A percentile compares a stretch with the other conserved stretches of the same genome.
These are phyloP conservation scores for Capricornis sumatraensis DNA, from an alignment of 2,113 vertebrate species.

Conservation along the genomic window DNA sequence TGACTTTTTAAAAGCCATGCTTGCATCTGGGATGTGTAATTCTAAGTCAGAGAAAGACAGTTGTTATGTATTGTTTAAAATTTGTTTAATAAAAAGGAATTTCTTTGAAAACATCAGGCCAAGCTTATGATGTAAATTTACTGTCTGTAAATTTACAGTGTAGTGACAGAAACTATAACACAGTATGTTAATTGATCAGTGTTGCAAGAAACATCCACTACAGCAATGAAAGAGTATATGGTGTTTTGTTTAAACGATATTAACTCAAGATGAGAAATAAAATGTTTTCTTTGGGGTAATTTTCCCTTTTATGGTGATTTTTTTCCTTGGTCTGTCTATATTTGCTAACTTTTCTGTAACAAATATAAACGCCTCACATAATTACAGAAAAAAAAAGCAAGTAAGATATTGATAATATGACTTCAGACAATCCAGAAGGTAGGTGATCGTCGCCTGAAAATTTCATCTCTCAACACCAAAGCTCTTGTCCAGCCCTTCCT, in stretches of 20 bases:
- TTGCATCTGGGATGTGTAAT: slow-evolving; percentile 69
- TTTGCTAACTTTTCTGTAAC: slow-evolving; percentile 19
- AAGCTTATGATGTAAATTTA: slow-evolving; percentile 65
- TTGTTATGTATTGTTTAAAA: slow-evolving; percentile 72
- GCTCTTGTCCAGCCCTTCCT: background rate
- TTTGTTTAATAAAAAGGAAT: slow-evolving; percentile 71
- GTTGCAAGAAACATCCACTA: slow-evolving; percentile 36
- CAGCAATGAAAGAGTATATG: slow-evolving; percentile 34
- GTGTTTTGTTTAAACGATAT: slow-evolving; percentile 56
- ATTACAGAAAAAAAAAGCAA: slow-evolving; percentile 31
- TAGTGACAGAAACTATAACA: slow-evolving; percentile 68
- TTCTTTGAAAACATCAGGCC: slow-evolving; percentile 70
- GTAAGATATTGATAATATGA: background rate
- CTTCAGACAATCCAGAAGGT: background rate
- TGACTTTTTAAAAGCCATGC: slow-evolving; percentile 53
- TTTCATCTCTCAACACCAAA: background rate
- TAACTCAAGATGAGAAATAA: slow-evolving; percentile 57
- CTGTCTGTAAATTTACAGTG: slow-evolving; percentile 68
- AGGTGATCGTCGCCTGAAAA: background rate
- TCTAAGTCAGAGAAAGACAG: slow-evolving; percentile 62
- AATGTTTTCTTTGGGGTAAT: slow-evolving; percentile 40
- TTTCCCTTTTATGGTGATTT: slow-evolving; percentile 52
- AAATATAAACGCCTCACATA: background rate
- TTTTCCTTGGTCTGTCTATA: background rate
- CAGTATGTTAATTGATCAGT: slow-evolving; percentile 55